Evolutionary conservation across 2,888 invertebrate genomes (phyloP).

Genomic region (Morpho deidamia): DNA sequence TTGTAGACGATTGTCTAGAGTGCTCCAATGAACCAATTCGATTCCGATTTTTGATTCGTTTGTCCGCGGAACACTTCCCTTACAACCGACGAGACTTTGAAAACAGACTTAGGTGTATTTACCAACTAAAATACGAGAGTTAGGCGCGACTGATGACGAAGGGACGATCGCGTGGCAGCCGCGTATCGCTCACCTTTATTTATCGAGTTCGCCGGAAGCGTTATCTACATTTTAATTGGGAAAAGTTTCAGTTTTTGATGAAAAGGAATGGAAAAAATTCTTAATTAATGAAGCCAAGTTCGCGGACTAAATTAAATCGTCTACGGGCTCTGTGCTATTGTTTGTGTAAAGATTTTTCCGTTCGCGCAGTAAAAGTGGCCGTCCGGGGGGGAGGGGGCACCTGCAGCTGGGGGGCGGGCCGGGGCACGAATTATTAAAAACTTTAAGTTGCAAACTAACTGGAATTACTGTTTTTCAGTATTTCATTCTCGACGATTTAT

Average conservation of each 20-base stretch:
- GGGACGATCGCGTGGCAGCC: no score
- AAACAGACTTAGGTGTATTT: no score
- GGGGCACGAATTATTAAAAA: constrained; percentile 10
- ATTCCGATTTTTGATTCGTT: no score
- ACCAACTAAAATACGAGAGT: no score
- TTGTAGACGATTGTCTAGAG: no score
- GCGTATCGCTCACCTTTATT: background rate
- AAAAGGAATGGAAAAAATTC: constrained; percentile 39
- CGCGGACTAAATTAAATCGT: constrained; percentile 44
- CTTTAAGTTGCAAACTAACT: constrained; percentile 11
- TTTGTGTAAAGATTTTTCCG: constrained; percentile 31
- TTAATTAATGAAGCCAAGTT: constrained; percentile 8
- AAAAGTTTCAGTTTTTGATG: constrained; percentile 51
- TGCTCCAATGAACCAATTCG: no score
- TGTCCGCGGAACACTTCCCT: no score
- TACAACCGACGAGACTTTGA: no score
- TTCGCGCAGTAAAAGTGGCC: constrained; percentile 1
- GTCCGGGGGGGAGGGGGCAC: background rate
- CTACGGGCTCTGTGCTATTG: constrained; percentile 40
- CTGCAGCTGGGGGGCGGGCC: background rate
- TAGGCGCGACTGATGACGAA: no score
- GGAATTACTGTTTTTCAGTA: constrained; percentile 9
- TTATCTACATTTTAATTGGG: constrained; percentile 13
- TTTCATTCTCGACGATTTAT: no score
- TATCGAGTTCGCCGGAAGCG: constrained; percentile 4